Evolutionary conservation across 2,113 vertebrate species (phyloP).

Genomic region (Ammodramus savannarum): DNA sequence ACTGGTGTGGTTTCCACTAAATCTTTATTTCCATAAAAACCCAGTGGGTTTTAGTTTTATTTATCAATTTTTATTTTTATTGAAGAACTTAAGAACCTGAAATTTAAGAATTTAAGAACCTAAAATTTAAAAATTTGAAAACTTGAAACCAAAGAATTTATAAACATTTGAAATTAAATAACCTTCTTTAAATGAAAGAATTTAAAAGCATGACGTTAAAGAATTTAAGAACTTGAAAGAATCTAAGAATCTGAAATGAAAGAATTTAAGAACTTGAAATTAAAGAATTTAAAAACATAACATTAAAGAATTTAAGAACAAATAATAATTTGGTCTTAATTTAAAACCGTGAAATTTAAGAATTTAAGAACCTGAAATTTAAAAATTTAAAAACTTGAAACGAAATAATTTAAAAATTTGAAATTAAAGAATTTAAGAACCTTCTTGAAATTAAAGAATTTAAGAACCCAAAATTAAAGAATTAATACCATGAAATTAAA

Average conservation of each 20-base stretch:
- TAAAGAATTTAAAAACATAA: too few relatives aligned
- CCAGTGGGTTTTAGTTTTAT: not conserved
- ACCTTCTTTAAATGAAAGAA: not conserved
- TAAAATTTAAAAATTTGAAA: not conserved
- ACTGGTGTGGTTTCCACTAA: not conserved
- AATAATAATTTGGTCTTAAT: too few relatives aligned
- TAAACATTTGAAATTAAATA: too few relatives aligned
- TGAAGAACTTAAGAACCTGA: not conserved
- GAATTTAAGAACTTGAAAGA: too few relatives aligned
- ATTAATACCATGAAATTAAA: not conserved
- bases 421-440: not conserved
- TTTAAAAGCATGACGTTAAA: too few relatives aligned
- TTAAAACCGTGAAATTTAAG: too few relatives aligned
- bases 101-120: not conserved
- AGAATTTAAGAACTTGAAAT: too few relatives aligned
- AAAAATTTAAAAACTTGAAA: not conserved
- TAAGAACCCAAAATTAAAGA: not conserved
- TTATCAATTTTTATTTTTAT: not conserved
- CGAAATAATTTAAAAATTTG: too few relatives aligned
- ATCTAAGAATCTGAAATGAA: too few relatives aligned
- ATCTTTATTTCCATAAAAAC: not conserved
- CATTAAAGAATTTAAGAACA: too few relatives aligned
- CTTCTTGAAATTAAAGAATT: not conserved
- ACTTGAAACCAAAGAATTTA: not conserved
- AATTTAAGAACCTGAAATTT: too few relatives aligned